Base-by-base conservation (phyloP, 2,113 vertebrate genomes). In the Quiscalus mexicanus region DNA sequence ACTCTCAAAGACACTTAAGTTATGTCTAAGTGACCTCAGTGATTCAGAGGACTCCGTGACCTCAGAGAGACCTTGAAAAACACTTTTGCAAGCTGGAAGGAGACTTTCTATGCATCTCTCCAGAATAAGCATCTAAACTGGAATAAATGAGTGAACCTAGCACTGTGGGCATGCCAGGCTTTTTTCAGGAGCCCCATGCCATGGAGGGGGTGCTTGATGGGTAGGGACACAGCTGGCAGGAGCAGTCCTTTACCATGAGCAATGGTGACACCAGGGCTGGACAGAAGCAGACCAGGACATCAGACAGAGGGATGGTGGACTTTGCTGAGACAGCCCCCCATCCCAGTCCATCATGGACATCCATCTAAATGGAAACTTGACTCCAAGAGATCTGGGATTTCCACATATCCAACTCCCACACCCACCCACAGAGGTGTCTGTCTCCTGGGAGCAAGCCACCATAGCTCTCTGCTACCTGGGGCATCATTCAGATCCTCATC, bases 171-270 rank as follows among this genome's bases (percentile, higher is more conserved):
- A 19, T 77, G 11, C 22, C 47, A 45, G 53, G 22, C 13, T 10
- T 16, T 59, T 60, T 35, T 25, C 39, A 55, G 74, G 49, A 92
- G 63, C 14, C 42, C 19, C 19, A 15, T 1, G 2, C 45, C 33
- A 5, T 12, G 3, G 3, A 0, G 15, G 0, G 17, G 23, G 8
- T 16, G 63, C 6, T 27, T 28, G 16, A 33, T 2, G 2, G 41
- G 28, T 3, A 74, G 33, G 41, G 33, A 7, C 62, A 47, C 9
- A 33, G 24, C 22, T 52, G 62, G 45, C 45, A 87, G 70, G 12
- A 70, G 45, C 41, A 50, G 19, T 17, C 27, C 42, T 80, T 45
- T 41, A 33, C 41, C 45, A 45, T 0, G 0, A 76, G n/a, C 23
- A 53, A 39, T 3, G 9, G 35, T 53, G 62, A 47, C 25, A 42